Conservation (phyloP, 1,140 invertebrate genomes). For the Bilobella aurantiaca region DNA sequence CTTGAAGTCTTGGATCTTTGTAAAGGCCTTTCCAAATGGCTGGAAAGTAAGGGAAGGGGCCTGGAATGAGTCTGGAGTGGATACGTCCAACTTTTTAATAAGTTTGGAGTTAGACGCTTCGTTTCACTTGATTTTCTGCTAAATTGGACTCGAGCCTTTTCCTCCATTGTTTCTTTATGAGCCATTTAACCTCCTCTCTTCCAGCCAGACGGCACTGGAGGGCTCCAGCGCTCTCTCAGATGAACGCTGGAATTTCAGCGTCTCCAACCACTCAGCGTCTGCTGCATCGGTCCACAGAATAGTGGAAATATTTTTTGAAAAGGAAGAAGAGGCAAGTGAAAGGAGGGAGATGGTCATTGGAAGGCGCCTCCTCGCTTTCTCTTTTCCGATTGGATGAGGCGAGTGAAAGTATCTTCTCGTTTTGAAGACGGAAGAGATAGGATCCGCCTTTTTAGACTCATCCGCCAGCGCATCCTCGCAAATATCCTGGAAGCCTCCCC, state of each 20-base stretch:
- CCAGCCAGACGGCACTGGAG: not conserved
- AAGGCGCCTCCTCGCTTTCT: no score
- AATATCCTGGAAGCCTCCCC: not conserved
- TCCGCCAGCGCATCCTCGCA: not conserved
- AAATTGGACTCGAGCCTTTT: constrained; percentile 30
- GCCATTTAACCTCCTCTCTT: constrained; percentile 29
- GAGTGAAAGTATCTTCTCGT: not conserved
- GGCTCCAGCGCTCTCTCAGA: not conserved
- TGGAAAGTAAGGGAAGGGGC: no score
- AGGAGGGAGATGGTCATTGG: no score
- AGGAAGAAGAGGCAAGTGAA: no score
- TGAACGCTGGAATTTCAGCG: not conserved
- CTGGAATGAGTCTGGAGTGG: no score
- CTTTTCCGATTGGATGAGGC: not conserved
- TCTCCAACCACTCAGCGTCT: no score
- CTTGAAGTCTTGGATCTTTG: no score
- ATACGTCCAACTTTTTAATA: no score
- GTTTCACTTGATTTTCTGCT: constrained; percentile 36
- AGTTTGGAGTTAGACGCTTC: constrained; percentile 31
- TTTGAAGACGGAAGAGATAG: constrained; percentile 2
- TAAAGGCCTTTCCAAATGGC: no score
- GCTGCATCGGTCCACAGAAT: no score
- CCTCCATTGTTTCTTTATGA: constrained; percentile 34
- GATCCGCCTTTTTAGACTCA: not conserved
- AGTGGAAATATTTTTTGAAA: no score